Evolutionary conservation across 1,140 invertebrate genomes (phyloP), one percentile per base, ranked within the genome.

Genomic region (Pseudomyrmex dendroicus): DNA sequence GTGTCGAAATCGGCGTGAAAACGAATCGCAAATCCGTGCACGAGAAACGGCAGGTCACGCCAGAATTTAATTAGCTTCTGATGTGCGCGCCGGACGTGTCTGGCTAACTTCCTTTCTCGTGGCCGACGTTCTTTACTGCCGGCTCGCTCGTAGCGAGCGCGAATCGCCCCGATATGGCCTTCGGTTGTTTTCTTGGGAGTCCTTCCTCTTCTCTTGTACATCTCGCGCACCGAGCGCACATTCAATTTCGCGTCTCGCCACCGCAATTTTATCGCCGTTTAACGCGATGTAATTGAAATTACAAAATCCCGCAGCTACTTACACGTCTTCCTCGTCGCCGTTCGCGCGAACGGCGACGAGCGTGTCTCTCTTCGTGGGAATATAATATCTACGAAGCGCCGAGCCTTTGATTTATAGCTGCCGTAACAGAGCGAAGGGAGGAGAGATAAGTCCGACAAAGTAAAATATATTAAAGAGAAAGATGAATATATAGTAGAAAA

Each of bases 1-100:
- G 67, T 82, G 67, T 59, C 78, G 66, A 73, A 82, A 62, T 73
- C 8, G 22, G 67, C 57, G 78, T 44, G 50, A 86, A 70, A 59
- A 54, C 50, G 67, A 82, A 50, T n/a, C 17, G 57, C 20, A 54
- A 72, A 70, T 84, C 52, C 20, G 20, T 20, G 25, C 17, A 35
- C 61, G 62, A 78, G 25, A 57, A 10, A 54, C 12, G 72, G 4
- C 76, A 35, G 25, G 66, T 85, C 77, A 63, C 54, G 50, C 22
- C 63, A 48, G 54, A 72, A 63, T 68, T 87, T 80, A 80, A 87
- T 86, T 86, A 83, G 80, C 62, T 73, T 87, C 50, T 78, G 86
- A 86, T 86, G 62, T 59, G 64, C 15, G 44, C 57, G 57, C 66
- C 63, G 56, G 20, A 76, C 73, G 61, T 35, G 35, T 66, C 73